Percentiles rank a stretch among this genome's conserved stretches.
Conservation (phyloP, 2,113 vertebrate genomes). For the Mastomys natalensis region DNA sequence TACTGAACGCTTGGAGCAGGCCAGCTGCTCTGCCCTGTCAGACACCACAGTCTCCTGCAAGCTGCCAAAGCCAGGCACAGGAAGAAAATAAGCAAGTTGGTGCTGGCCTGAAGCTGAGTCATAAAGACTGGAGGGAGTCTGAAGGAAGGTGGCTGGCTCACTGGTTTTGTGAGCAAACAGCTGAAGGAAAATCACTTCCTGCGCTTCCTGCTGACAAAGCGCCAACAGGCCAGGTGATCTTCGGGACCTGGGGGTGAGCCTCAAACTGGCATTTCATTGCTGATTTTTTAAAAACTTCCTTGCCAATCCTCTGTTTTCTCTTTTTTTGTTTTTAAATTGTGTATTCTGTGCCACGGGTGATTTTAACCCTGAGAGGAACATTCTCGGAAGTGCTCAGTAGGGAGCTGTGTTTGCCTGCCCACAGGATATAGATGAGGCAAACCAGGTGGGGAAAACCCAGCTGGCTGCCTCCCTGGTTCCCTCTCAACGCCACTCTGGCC, state of each 20-base stretch:
- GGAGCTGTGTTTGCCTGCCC: neutral
- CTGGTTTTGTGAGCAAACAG: neutral
- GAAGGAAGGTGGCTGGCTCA: neutral
- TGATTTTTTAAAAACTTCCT: slow-evolving; percentile 48
- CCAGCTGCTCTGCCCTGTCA: neutral
- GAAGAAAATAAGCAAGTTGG: slow-evolving; percentile 32
- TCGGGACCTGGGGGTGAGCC: neutral
- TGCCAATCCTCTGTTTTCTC: slow-evolving; percentile 50
- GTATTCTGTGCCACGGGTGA: slow-evolving; percentile 5
- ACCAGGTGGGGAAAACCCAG: neutral
- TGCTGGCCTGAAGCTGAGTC: slow-evolving; percentile 54
- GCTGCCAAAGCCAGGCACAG: neutral
- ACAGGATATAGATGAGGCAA: neutral
- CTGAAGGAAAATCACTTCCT: neutral
- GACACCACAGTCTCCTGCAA: neutral
- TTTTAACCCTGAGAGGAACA: slow-evolving; percentile 46
- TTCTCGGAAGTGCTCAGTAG: slow-evolving; percentile 58
- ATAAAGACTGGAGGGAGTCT: neutral
- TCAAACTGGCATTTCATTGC: slow-evolving; percentile 29
- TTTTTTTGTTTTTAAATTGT: slow-evolving; percentile 68
- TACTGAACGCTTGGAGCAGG: neutral
- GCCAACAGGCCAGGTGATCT: neutral
- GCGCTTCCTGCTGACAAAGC: neutral
- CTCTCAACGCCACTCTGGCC: neutral
- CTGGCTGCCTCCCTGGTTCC: neutral